A percentile compares a stretch with the other conserved stretches of the same genome.
Conservation (phyloP, 2,113 vertebrate genomes). For the Mus pahari region DNA sequence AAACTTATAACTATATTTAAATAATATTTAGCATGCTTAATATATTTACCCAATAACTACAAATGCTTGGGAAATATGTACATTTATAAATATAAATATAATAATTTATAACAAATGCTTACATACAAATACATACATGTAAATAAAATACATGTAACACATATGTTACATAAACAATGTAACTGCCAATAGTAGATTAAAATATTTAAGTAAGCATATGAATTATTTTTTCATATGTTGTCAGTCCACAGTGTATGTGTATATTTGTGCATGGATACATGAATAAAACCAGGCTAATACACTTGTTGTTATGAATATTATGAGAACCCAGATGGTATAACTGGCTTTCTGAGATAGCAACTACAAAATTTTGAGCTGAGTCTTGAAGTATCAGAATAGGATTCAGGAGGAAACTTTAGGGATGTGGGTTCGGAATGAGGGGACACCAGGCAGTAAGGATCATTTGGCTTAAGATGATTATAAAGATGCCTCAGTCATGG, state of each 20-base stretch:
- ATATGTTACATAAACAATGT: neutral
- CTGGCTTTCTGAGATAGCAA: neutral
- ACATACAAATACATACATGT: neutral
- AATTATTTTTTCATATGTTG: neutral
- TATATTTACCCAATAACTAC: neutral
- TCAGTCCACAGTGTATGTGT: neutral
- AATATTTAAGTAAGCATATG: neutral
- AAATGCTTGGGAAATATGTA: neutral
- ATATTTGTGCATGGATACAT: neutral
- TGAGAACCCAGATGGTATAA: neutral
- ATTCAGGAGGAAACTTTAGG: neutral
- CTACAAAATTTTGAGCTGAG: neutral
- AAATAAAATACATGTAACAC: neutral
- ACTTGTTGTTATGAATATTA: neutral
- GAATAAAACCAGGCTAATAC: neutral
- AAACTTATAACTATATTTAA: neutral
- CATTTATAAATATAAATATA: neutral
- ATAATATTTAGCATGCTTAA: constrained; percentile 39
- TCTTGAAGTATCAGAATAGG: neutral
- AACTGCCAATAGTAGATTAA: constrained; percentile 32
- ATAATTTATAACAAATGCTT: neutral
- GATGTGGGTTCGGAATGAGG: neutral
- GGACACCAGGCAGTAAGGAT: neutral
- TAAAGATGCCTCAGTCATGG: neutral
- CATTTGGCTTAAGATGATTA: neutral